Conservation (phyloP, 2,113 vertebrate genomes). For the Anarrhichthys ocellatus region DNA sequence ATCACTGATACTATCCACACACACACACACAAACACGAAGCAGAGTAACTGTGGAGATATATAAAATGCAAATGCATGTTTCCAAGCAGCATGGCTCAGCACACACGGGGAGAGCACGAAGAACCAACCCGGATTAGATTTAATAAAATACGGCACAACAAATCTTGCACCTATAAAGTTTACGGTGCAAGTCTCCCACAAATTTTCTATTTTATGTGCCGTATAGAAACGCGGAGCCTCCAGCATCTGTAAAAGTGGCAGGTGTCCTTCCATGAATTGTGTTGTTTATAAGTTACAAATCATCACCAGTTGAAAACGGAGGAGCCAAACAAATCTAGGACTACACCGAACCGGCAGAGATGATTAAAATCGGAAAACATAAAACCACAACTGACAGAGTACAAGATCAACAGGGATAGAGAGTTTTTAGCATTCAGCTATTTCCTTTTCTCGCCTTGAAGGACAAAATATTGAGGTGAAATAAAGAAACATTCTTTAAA, state of each 20-base stretch:
- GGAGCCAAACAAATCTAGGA: conserved; percentile 53
- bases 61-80: conserved; percentile 57
- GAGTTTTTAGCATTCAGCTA: conserved; percentile 38
- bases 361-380: conserved; percentile 72
- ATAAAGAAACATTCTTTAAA: not conserved
- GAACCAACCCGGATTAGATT: conserved; percentile 70
- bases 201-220: conserved; percentile 75
- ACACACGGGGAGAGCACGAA: conserved; percentile 27
- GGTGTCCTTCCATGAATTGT: conserved; percentile 76
- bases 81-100: conserved; percentile 41
- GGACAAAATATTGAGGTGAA: conserved; percentile 29
- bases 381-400: conserved; percentile 65
- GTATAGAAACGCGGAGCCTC: conserved; percentile 64
- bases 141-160: conserved; percentile 78
- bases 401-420: conserved; percentile 48
- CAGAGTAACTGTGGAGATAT: conserved; percentile 33
- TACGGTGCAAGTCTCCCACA: conserved; percentile 74
- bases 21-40: conserved; percentile 7
- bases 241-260: conserved; percentile 73
- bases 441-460: conserved; percentile 37
- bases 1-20: not conserved
- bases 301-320: conserved; percentile 47
- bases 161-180: conserved; percentile 80
- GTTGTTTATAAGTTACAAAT: conserved; percentile 76
- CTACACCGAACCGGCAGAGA: conserved; percentile 56